These are phyloP conservation scores for Daphoenositta chrysoptera DNA, from an alignment of 2,113 vertebrate genomes.

Conservation along the genomic window DNA sequence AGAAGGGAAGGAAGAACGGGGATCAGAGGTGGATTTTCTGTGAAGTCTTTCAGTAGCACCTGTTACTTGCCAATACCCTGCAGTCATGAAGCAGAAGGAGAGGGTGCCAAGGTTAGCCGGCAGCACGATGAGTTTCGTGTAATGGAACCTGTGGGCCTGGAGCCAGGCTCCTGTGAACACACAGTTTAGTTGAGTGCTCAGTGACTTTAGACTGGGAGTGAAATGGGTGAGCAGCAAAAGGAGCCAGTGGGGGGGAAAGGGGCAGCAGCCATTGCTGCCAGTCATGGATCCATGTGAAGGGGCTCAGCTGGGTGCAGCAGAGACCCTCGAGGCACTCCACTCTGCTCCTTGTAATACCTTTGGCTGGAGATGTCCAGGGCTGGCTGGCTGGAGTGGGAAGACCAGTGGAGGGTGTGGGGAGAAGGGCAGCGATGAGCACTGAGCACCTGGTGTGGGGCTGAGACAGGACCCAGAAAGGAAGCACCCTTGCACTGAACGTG, in stretches of 20 bases:
- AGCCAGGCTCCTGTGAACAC: background rate
- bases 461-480: slow-evolving; percentile 1
- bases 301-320: background rate
- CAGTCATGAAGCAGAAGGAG: background rate
- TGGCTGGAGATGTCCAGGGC: background rate
- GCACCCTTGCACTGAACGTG: background rate
- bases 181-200: background rate
- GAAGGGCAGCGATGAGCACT: background rate
- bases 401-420: background rate
- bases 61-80: background rate
- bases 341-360: background rate
- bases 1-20: background rate
- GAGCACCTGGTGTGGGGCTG: background rate
- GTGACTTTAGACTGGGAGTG: background rate
- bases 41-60: background rate
- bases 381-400: background rate
- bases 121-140: background rate
- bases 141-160: background rate
- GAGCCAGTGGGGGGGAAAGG: background rate
- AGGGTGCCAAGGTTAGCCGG: background rate
- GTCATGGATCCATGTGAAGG: background rate
- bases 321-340: background rate
- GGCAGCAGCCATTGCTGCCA: background rate
- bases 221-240: background rate
- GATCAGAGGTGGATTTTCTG: background rate